A percentile compares a stretch with the other conserved stretches of the same genome.
Conservation (phyloP, 2,888 invertebrate species). For the Lamellibrachia satsuma region DNA sequence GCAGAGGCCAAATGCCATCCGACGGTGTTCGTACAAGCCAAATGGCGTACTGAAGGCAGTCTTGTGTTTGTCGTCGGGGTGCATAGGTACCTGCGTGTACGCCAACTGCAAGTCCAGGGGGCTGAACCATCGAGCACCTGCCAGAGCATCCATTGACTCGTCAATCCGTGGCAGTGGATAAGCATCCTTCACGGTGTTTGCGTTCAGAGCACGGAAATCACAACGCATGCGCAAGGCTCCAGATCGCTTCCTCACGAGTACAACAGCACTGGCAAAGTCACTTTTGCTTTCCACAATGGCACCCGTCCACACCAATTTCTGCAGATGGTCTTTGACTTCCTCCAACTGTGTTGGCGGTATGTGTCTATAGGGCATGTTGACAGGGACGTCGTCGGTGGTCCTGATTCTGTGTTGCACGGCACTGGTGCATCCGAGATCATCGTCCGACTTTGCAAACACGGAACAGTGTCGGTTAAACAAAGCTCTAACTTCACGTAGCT, state of each 20-base stretch:
- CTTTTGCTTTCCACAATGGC: constrained; percentile 19
- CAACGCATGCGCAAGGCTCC: constrained; percentile 28
- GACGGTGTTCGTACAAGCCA: constrained; percentile 43
- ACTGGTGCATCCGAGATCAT: not conserved
- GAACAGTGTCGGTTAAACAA: not conserved
- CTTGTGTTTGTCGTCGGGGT: constrained; percentile 36
- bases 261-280: constrained; percentile 20
- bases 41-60: constrained; percentile 40
- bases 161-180: constrained; percentile 37
- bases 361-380: not conserved
- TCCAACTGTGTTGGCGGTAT: constrained; percentile 17
- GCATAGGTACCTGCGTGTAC: constrained; percentile 37
- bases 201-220: constrained; percentile 27
- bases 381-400: constrained; percentile 18
- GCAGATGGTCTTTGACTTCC: not conserved
- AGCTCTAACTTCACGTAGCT: not conserved
- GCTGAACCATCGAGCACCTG: constrained; percentile 31
- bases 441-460: not conserved
- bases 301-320: not conserved
- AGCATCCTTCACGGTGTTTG: constrained; percentile 28
- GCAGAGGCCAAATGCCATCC: constrained; percentile 34
- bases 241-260: constrained; percentile 26
- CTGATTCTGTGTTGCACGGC: not conserved
- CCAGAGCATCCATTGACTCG: constrained; percentile 33
- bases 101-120: constrained; percentile 37